phyloP scores from a whole-genome alignment of 2,113 vertebrate species.

The Rhizomys pruinosus region DNA sequence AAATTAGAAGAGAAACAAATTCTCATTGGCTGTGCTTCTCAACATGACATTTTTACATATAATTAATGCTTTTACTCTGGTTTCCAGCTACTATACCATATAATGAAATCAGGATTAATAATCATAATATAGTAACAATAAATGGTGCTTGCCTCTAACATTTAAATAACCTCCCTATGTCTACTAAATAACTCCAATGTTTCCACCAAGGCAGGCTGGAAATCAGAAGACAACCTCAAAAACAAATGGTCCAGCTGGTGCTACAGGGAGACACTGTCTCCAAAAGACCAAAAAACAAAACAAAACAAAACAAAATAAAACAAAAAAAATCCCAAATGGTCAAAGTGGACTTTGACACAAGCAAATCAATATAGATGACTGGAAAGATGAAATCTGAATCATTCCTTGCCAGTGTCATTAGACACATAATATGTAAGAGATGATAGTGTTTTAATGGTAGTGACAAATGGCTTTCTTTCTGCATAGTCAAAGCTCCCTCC shows the following conservation, averaged over 20 bases:
- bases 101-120: not conserved
- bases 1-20: constrained; percentile 68
- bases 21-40: not conserved
- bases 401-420: not conserved
- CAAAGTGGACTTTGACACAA: constrained; percentile 64
- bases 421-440: not conserved
- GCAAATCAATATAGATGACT: not conserved
- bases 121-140: not conserved
- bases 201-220: constrained; percentile 9
- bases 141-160: not conserved
- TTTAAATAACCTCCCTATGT: not conserved
- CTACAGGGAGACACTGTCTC: no score
- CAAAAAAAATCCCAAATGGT: no score
- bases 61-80: not conserved
- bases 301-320: no score
- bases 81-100: not conserved
- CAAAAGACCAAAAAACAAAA: no score
- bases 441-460: not conserved
- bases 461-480: not conserved
- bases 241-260: constrained; percentile 67
- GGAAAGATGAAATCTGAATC: not conserved
- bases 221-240: constrained; percentile 76
- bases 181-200: not conserved
- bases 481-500: not conserved
- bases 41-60: not conserved